Evolutionary conservation across 2,113 vertebrate genomes (phyloP).

Genomic region (Dasypus novemcinctus): DNA sequence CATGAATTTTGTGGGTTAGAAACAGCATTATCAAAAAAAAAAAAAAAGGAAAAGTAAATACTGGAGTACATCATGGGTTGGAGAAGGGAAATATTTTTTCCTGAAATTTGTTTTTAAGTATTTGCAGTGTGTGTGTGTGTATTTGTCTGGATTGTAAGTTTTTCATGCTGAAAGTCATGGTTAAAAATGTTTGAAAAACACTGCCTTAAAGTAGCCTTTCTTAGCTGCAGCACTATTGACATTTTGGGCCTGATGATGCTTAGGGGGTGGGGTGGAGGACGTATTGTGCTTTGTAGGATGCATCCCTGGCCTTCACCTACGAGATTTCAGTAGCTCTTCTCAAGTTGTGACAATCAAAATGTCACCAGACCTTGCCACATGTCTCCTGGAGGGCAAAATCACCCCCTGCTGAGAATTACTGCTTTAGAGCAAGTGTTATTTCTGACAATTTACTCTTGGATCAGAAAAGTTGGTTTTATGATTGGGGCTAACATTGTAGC

Average conservation of each 20-base stretch:
- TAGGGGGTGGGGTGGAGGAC: neutral
- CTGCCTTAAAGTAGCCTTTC: neutral
- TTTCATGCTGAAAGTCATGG: neutral
- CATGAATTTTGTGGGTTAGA: conserved; percentile 19
- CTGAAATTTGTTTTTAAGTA: conserved; percentile 3
- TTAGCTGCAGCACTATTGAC: neutral
- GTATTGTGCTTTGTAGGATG: too few relatives aligned
- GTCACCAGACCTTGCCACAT: neutral
- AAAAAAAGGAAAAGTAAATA: neutral
- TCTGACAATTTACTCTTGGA: neutral
- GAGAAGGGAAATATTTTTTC: neutral
- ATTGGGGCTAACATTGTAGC: neutral
- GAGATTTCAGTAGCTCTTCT: neutral
- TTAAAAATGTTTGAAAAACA: neutral
- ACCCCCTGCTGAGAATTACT: neutral
- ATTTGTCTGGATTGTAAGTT: neutral
- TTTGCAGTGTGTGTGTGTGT: neutral
- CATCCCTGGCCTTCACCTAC: neutral
- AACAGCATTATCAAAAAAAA: conserved; percentile 43
- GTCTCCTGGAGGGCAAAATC: neutral
- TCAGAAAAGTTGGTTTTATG: conserved; percentile 17
- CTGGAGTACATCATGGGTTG: neutral
- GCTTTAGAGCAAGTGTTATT: neutral
- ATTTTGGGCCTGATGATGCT: neutral
- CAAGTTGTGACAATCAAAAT: neutral